Percentiles rank a stretch among this genome's conserved stretches.
phyloP scores from a whole-genome alignment of 2,113 vertebrate genomes.

The Propithecus coquereli region DNA sequence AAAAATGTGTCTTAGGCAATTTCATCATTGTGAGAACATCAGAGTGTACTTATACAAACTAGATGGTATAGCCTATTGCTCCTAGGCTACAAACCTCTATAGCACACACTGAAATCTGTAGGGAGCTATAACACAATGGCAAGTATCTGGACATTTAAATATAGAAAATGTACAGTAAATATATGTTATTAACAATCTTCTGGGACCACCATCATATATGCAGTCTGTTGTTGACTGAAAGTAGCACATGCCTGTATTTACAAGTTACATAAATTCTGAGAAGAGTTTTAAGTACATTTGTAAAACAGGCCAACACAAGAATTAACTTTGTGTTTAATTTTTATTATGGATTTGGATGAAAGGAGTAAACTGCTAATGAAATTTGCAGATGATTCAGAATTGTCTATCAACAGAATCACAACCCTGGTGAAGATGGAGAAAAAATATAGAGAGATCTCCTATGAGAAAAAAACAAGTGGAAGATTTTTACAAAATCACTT shows the following conservation, averaged over 20 bases:
- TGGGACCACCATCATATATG: not conserved
- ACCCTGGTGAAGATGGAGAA: not conserved
- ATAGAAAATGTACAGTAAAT: not conserved
- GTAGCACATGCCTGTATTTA: no score
- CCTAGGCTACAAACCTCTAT: not conserved
- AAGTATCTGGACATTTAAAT: not conserved
- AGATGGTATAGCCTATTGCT: not conserved
- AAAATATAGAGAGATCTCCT: not conserved
- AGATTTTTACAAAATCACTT: not conserved
- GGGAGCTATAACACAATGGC: not conserved
- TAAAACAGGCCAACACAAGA: not conserved
- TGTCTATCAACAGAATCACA: not conserved
- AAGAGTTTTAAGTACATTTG: not conserved
- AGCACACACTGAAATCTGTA: not conserved
- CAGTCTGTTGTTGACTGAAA: not conserved
- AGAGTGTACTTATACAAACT: not conserved
- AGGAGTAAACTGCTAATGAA: not conserved
- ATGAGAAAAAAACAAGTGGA: not conserved
- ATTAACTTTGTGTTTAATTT: not conserved
- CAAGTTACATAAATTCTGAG: not conserved
- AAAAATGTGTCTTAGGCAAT: not conserved
- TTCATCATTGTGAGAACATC: not conserved
- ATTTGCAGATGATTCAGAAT: not conserved
- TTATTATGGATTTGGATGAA: not conserved
- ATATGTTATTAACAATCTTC: not conserved